These are phyloP conservation scores for Micrasema longulum DNA, from an alignment of 1,140 invertebrate genomes.

Conservation along the genomic window DNA sequence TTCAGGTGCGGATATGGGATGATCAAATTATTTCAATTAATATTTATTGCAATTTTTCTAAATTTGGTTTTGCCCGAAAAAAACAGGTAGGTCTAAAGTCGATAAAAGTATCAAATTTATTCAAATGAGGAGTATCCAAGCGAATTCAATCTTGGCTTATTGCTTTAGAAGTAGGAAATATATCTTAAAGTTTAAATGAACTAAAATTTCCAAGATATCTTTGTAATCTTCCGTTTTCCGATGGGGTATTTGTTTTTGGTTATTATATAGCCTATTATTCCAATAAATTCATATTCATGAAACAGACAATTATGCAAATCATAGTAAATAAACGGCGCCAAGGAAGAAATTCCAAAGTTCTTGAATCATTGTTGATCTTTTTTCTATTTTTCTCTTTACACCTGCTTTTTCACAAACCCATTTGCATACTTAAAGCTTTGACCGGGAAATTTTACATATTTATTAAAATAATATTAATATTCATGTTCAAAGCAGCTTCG, in stretches of 20 bases:
- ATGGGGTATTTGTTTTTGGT: neutral
- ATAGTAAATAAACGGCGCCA: conserved; percentile 31
- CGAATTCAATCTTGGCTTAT: too few relatives aligned
- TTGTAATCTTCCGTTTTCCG: too few relatives aligned
- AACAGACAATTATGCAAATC: conserved; percentile 44
- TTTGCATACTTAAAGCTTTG: conserved; percentile 46
- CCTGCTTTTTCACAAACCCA: conserved; percentile 36
- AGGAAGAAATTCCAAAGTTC: conserved; percentile 4
- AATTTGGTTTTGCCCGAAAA: too few relatives aligned
- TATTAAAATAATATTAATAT: conserved; percentile 53
- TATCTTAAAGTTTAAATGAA: too few relatives aligned
- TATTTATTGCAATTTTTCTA: too few relatives aligned
- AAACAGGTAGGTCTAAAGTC: too few relatives aligned
- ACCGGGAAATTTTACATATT: conserved; percentile 49
- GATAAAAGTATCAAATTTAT: too few relatives aligned
- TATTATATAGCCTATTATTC: neutral
- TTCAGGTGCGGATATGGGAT: too few relatives aligned
- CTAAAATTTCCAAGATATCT: too few relatives aligned
- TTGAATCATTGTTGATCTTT: conserved; percentile 32
- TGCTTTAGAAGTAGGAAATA: too few relatives aligned
- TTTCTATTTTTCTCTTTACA: conserved; percentile 36
- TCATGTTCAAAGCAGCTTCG: conserved; percentile 33
- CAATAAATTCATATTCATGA: conserved; percentile 25
- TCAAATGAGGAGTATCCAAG: too few relatives aligned
- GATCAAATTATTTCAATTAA: too few relatives aligned